These are phyloP conservation scores for Cryptocephalus primarius DNA, from an alignment of 2,888 invertebrate species.

Conservation along the genomic window DNA sequence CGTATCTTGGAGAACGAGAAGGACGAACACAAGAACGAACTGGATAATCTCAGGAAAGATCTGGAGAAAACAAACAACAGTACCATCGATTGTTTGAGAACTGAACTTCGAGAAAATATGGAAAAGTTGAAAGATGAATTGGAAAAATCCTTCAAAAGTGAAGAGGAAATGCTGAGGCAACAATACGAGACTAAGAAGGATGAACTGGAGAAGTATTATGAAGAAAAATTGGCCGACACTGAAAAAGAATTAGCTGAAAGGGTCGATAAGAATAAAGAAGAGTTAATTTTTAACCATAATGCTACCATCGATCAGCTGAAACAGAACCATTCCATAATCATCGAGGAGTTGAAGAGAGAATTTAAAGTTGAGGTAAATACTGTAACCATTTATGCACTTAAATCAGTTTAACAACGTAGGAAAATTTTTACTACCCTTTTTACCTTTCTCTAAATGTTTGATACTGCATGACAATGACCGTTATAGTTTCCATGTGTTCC, in stretches of 20 bases:
- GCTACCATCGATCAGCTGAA: constrained; percentile 43
- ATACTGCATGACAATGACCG: not conserved
- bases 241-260: constrained; percentile 43
- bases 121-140: constrained; percentile 39
- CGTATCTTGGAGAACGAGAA: constrained; percentile 38
- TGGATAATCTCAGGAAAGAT: constrained; percentile 42
- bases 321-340: constrained; percentile 47
- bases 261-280: constrained; percentile 36
- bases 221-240: constrained; percentile 41
- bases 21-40: constrained; percentile 29
- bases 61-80: constrained; percentile 37
- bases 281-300: constrained; percentile 44
- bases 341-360: constrained; percentile 51
- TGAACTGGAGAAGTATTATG: constrained; percentile 40
- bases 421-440: not conserved
- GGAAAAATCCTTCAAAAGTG: constrained; percentile 21
- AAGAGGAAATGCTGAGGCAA: constrained; percentile 29
- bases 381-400: not conserved
- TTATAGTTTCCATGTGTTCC: no score
- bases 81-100: constrained; percentile 27
- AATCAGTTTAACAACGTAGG: no score
- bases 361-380: constrained; percentile 49
- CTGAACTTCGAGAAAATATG: constrained; percentile 37
- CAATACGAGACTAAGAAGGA: constrained; percentile 30
- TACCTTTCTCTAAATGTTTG: not conserved